phyloP scores from a whole-genome alignment of 2,797 vertebrate genomes.

The Danio jaintianensis region DNA sequence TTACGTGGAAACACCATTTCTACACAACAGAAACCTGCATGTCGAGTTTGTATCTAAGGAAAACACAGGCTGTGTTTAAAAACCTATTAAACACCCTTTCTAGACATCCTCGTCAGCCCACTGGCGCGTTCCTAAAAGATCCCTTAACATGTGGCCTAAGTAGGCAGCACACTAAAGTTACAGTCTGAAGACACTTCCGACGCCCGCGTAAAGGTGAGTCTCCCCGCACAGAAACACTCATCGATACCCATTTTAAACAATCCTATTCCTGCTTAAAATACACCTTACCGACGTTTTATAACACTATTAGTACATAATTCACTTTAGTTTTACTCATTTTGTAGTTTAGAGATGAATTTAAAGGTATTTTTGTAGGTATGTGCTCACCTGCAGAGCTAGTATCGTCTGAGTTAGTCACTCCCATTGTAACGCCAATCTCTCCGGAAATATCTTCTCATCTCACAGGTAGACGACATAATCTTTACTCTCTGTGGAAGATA shows the following conservation, averaged over 20 bases:
- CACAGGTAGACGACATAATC: constrained; percentile 1
- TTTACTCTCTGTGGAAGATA: background rate
- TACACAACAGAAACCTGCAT: constrained; percentile 36
- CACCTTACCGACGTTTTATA: background rate
- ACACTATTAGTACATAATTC: no score
- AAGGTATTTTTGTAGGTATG: background rate
- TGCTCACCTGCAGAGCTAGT: constrained; percentile 47
- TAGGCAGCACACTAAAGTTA: background rate
- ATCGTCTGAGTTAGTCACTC: constrained; percentile 60
- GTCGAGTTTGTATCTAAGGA: constrained; percentile 19
- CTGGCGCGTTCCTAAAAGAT: no score
- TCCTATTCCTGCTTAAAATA: no score
- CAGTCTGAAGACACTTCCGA: background rate
- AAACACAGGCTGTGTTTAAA: background rate
- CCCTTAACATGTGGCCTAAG: background rate
- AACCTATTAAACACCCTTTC: background rate
- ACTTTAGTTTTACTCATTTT: background rate
- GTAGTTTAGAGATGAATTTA: background rate
- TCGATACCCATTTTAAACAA: constrained; percentile 8
- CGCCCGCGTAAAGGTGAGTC: background rate
- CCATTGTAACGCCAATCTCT: constrained; percentile 64
- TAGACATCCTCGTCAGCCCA: background rate
- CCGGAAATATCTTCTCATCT: constrained; percentile 60
- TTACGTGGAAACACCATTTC: constrained; percentile 31
- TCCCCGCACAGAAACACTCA: background rate